phyloP scores from a whole-genome alignment of 2,113 vertebrate species.

The Colossoma macropomum region DNA sequence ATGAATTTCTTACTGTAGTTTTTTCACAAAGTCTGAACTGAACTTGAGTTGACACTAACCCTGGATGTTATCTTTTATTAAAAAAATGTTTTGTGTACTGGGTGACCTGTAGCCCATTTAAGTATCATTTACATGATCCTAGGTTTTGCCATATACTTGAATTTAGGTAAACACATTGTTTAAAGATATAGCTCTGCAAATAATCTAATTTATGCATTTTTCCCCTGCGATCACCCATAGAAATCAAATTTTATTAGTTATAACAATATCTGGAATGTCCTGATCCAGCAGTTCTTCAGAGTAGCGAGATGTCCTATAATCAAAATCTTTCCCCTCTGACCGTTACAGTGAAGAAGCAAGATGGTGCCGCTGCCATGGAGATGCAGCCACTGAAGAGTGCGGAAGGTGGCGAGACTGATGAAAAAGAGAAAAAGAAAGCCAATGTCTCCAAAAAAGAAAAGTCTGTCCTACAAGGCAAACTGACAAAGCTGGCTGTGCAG shows the following conservation, averaged over 20 bases:
- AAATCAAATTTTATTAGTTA: too few species aligned
- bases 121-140: neutral
- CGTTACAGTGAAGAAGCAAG: conserved; percentile 94
- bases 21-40: neutral
- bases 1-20: neutral
- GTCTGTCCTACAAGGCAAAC: conserved; percentile 96
- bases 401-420: conserved; percentile 91
- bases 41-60: neutral
- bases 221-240: too few species aligned
- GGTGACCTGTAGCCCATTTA: neutral
- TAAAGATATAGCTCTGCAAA: too few species aligned
- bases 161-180: too few species aligned
- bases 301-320: neutral
- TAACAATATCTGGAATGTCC: too few species aligned
- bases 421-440: conserved; percentile 93
- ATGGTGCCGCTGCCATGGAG: conserved; percentile 97
- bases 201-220: too few species aligned
- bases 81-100: neutral
- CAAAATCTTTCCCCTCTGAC: conserved; percentile 56
- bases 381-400: conserved; percentile 99
- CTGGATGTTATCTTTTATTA: neutral
- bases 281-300: neutral
- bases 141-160: too few species aligned
- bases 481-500: conserved; percentile 98
- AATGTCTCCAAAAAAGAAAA: conserved; percentile 95